Evolutionary conservation across 1,140 invertebrate species (phyloP), one percentile per base, ranked within the genome.

Genomic region (Tetragnatha versicolor): DNA sequence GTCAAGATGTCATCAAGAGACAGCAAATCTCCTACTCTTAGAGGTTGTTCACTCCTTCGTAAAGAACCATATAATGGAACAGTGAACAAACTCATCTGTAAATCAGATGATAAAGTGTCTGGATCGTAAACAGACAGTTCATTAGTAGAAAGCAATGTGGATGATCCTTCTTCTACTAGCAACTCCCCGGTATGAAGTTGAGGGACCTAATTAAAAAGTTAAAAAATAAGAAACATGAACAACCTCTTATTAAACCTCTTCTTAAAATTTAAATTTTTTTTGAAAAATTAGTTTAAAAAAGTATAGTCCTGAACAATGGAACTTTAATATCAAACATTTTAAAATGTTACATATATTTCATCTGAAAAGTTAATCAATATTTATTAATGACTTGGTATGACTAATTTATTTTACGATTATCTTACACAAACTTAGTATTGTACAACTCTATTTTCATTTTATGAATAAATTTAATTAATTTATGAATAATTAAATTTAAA

Each of bases 1-100:
- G 66, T 79, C 9, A 81, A 45, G 66, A 81, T 81, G 49, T 81
- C 80, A 72, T 81, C 80, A 22, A 81, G 55, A 2, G 80, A 81
- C 2, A 81, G 42, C 7, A 81, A 31, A 49, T 81, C 80, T 7
- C 80, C 80, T 17, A 81, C 80, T 55, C 80, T 39, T 7, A 81
- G 66, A n/a, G 45, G 53, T 31, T 78, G 80, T 6, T 73, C 73
- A 78, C 76, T 73, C 53, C 80, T 77, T 0, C 72, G 53, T 42
- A 81, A 35, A 1, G 80, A 77, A n/a, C 80, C 80, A 78, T 78
- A 58, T 29, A 81, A 45, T 20, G 80, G 80, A 63, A 81, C 45
- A 25, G 80, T 78, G 31, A 81, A 81, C 3, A 81, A 55, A 39
- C 80, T 81, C 35, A 81, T 77, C 42, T 77, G 72, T 7, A 81